Evolutionary conservation across 2,888 invertebrate species (phyloP), one percentile per base, ranked within the genome.

Genomic region (Scaptomyza parva): DNA sequence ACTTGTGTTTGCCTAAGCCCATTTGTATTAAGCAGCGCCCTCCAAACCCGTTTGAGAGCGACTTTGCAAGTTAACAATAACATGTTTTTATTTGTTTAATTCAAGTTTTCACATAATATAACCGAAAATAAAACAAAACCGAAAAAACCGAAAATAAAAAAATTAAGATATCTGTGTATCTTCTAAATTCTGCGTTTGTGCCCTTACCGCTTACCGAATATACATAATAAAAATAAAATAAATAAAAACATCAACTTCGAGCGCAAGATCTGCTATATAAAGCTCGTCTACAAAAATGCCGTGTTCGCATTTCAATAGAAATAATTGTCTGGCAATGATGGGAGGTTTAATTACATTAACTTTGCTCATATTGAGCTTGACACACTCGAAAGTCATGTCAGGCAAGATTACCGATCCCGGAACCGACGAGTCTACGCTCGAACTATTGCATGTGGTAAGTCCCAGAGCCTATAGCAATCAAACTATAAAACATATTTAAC

Each of bases 401-500:
- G 81, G 68, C 35, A 76, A 80, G 22, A 37, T 81, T 50, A 74
- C 75, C 53, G 77, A 82, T 68, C 79, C 76, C 40, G 80, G 67
- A 48, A 73, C 76, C 41, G 86, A 89, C 75, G 76, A 89, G 59
- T 79, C 91, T 50, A 89, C 91, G 40, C 79, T 91, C 52, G 88
- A 91, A 70, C 79, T 91, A 62, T 63, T 91, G 48, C 90, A 91
- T 88, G 90, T 91, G 91, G 90, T 91, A 86, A 91, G 90, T 88
- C 37, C 14, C 1, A 41, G 26, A 40, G 3, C n/a, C n/a, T n/a
- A n/a, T 33, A 14, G 7, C 1, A 6, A 14, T 1, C 14, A 14
- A 35, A 35, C 2, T 2, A 35, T 14, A 2, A 14, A 35, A 14
- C 33, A n/a, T n/a, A 5, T 33, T 33, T 0, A 33, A 33, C n/a